Percentiles rank a stretch among this genome's conserved stretches.
These are phyloP conservation scores for Chrysotoxum bicinctum DNA, from an alignment of 2,888 invertebrate species.

Conservation along the genomic window DNA sequence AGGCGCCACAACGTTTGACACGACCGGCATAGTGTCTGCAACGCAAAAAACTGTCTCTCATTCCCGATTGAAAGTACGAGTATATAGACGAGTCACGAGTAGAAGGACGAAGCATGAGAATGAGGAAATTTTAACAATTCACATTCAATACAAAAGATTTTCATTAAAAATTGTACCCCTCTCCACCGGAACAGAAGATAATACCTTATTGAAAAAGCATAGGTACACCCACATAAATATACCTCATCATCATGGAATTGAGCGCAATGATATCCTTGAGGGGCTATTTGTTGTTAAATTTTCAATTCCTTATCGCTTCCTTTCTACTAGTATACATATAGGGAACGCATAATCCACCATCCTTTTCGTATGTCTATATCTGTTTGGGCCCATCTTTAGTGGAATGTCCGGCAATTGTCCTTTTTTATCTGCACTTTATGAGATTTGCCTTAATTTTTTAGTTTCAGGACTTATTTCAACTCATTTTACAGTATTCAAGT, in stretches of 20 bases:
- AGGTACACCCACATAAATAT: not conserved
- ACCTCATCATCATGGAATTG: not conserved
- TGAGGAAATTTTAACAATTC: conserved; percentile 52
- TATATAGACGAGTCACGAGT: no score
- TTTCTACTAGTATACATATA: not conserved
- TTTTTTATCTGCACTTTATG: conserved; percentile 62
- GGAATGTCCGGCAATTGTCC: conserved; percentile 62
- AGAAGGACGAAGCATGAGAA: not conserved
- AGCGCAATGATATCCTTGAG: conserved; percentile 37
- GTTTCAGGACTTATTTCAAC: conserved; percentile 18
- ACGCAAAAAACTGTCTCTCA: not conserved
- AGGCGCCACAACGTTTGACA: conserved; percentile 59
- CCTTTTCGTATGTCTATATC: conserved; percentile 32
- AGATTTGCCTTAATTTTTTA: conserved; percentile 31
- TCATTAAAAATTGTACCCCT: conserved; percentile 54
- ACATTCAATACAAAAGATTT: conserved; percentile 56
- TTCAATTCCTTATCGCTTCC: conserved; percentile 63
- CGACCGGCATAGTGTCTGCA: conserved; percentile 27
- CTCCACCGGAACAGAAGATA: not conserved
- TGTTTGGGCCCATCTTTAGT: conserved; percentile 39
- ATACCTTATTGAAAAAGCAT: conserved; percentile 1
- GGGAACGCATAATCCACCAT: conserved; percentile 21
- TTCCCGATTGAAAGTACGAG: not conserved
- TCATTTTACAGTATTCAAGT: conserved; percentile 2
- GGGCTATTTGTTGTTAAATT: conserved; percentile 38